These are phyloP conservation scores for Eristalinus sepulchralis DNA, from an alignment of 2,888 invertebrate species.

Conservation along the genomic window DNA sequence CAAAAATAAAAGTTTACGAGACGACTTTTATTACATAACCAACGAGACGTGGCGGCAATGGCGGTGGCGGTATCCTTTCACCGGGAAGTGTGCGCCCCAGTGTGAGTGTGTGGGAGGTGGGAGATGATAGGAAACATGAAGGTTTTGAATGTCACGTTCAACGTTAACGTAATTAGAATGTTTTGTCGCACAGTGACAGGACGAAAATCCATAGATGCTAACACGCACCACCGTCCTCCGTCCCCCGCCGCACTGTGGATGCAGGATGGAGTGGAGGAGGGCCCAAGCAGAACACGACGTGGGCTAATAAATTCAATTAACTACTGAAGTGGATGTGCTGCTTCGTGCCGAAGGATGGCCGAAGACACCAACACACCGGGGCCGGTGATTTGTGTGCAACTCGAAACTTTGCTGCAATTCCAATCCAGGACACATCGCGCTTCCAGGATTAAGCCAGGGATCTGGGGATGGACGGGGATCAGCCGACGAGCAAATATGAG, in stretches of 20 bases:
- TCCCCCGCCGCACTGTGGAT: neutral
- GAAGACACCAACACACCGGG: neutral
- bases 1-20: constrained; percentile 62
- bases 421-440: neutral
- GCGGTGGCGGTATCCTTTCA: neutral
- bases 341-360: neutral
- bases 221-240: neutral
- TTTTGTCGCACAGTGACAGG: constrained; percentile 36
- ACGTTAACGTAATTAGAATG: constrained; percentile 67
- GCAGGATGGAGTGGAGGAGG: no score
- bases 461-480: neutral
- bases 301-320: constrained; percentile 66
- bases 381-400: constrained; percentile 41
- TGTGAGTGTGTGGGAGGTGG: neutral
- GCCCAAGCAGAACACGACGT: constrained; percentile 6
- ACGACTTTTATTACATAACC: constrained; percentile 57
- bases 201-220: constrained; percentile 14
- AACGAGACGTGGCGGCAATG: neutral
- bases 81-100: neutral
- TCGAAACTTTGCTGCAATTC: constrained; percentile 37
- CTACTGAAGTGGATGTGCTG: constrained; percentile 16
- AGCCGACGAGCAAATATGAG: neutral
- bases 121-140: constrained; percentile 6
- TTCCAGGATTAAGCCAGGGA: neutral
- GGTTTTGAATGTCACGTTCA: constrained; percentile 67